A percentile compares a stretch with the other conserved stretches of the same genome.
Evolutionary conservation across 2,113 vertebrate species (phyloP).

Genomic region (Spheniscus mendiculus): DNA sequence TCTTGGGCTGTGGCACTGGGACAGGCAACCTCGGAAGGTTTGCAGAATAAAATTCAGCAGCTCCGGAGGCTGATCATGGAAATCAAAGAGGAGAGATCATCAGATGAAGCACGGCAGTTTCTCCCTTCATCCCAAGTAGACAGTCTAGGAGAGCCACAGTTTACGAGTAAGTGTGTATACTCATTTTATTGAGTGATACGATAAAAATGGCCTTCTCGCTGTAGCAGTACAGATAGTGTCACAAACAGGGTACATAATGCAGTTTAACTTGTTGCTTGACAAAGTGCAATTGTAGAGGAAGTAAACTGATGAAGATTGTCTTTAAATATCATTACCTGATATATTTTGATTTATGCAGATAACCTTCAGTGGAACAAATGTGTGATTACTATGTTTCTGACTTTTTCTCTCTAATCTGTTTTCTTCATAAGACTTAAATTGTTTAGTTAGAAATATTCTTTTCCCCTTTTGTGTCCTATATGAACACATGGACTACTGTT

Average conservation of each 20-base stretch:
- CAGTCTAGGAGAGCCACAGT: constrained; percentile 59
- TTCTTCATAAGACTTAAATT: neutral
- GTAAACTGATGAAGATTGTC: neutral
- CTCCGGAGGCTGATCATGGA: constrained; percentile 75
- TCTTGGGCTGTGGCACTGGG: constrained; percentile 39
- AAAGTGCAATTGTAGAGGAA: neutral
- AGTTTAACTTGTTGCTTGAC: neutral
- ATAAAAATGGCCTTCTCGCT: neutral
- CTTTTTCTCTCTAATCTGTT: neutral
- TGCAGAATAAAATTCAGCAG: constrained; percentile 30
- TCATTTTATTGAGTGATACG: neutral
- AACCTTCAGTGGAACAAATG: neutral
- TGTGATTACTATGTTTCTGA: neutral
- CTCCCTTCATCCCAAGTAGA: constrained; percentile 64
- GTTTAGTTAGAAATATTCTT: neutral
- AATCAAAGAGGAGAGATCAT: constrained; percentile 76
- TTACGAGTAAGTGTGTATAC: constrained; percentile 70
- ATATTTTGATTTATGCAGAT: neutral
- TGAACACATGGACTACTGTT: neutral
- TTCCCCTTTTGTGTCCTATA: neutral
- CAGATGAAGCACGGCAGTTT: constrained; percentile 74
- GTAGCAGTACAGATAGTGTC: neutral
- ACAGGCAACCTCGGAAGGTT: constrained; percentile 31
- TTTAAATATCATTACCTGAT: neutral
- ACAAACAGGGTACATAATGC: neutral